These are phyloP conservation scores for Clupea harengus DNA, from an alignment of 2,113 vertebrate species.

Conservation along the genomic window DNA sequence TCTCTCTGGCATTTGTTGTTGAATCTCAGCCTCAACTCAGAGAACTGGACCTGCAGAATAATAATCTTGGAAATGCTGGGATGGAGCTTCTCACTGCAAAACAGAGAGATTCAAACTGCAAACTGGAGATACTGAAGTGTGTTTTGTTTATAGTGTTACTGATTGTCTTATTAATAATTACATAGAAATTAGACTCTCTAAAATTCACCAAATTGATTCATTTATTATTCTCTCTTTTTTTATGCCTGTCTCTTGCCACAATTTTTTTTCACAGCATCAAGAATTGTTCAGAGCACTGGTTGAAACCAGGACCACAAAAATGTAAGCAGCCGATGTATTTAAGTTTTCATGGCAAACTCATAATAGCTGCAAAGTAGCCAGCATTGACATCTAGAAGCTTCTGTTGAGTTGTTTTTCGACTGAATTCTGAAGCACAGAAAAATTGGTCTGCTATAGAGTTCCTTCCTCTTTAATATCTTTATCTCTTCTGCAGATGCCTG, in stretches of 20 bases:
- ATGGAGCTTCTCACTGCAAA: background rate
- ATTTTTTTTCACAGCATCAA: background rate
- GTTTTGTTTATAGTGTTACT: background rate
- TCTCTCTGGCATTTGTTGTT: constrained; percentile 15
- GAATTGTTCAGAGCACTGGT: background rate
- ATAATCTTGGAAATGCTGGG: background rate
- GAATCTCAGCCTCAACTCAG: background rate
- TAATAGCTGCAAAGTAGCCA: too few relatives aligned
- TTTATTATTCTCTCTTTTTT: background rate
- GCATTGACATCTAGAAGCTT: too few relatives aligned
- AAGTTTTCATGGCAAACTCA: background rate
- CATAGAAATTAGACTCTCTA: background rate
- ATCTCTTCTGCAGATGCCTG: background rate
- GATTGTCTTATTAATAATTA: background rate
- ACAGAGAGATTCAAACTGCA: background rate
- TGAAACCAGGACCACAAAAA: background rate
- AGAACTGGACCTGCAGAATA: background rate
- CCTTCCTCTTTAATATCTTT: background rate
- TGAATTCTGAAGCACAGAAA: too few relatives aligned
- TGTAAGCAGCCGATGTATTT: background rate
- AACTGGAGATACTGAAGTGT: background rate
- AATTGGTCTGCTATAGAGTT: too few relatives aligned
- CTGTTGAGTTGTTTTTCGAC: too few relatives aligned
- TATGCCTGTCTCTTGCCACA: background rate
- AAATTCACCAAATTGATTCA: background rate